Evolutionary conservation across 1,140 invertebrate species (phyloP).

Genomic region (Pogonognathellus flavescens): DNA sequence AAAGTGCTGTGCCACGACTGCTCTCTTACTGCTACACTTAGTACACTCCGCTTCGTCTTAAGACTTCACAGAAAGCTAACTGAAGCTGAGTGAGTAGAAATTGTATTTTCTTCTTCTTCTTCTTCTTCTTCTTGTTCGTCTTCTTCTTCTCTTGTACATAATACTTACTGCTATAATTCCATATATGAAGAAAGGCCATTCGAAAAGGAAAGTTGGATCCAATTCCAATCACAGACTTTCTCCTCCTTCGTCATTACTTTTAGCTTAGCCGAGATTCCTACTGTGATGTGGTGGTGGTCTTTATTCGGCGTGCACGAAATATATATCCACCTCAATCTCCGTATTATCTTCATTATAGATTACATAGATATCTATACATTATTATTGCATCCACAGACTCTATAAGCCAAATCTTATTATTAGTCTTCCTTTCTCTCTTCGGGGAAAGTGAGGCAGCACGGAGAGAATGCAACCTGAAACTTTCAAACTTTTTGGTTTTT

Average conservation of each 20-base stretch:
- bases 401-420: neutral
- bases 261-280: neutral
- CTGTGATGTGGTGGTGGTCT: neutral
- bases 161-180: neutral
- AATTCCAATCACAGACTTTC: slow-evolving; percentile 52
- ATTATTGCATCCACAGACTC: too few relatives aligned
- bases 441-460: neutral
- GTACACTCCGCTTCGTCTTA: too few relatives aligned
- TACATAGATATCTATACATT: neutral
- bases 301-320: neutral
- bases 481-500: neutral
- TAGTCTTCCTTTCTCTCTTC: neutral
- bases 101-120: neutral
- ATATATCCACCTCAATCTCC: neutral
- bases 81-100: too few relatives aligned
- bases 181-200: neutral
- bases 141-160: neutral
- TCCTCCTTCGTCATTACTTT: slow-evolving; percentile 46
- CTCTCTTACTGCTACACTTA: too few relatives aligned
- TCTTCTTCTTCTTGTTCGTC: neutral
- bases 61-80: too few relatives aligned
- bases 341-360: neutral
- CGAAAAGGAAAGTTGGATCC: neutral
- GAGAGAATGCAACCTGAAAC: neutral
- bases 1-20: too few relatives aligned